Evolutionary conservation across 2,113 vertebrate species (phyloP).

Genomic region (Gymnarchus niloticus): DNA sequence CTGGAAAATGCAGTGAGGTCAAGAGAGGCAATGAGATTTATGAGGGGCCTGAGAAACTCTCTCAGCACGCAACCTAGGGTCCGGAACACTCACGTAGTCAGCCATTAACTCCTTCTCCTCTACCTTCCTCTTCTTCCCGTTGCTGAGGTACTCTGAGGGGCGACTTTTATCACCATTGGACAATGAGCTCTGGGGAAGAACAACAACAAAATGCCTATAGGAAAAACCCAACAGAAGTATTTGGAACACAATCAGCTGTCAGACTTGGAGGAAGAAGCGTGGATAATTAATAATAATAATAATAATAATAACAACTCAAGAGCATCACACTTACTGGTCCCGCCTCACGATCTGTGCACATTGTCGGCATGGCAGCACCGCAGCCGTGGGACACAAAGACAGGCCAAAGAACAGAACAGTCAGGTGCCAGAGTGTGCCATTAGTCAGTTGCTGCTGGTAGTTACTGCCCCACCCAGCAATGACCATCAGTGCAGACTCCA

Average conservation of each 20-base stretch:
- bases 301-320: not conserved
- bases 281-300: not conserved
- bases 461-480: not conserved
- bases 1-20: conserved; percentile 50
- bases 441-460: not conserved
- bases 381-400: conserved; percentile 43
- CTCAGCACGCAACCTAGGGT: conserved; percentile 1
- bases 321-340: conserved; percentile 61
- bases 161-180: conserved; percentile 78
- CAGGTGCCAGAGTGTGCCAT: not conserved
- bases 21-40: conserved; percentile 8
- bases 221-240: conserved; percentile 32
- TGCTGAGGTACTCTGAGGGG: conserved; percentile 78
- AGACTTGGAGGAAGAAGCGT: conserved; percentile 41
- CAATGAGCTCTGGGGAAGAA: conserved; percentile 59
- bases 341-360: conserved; percentile 61
- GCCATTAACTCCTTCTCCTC: conserved; percentile 86
- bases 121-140: conserved; percentile 85
- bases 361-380: conserved; percentile 37
- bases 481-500: conserved; percentile 17
- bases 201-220: not conserved
- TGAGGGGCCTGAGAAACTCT: not conserved
- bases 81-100: conserved; percentile 67
- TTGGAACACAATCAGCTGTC: conserved; percentile 22
- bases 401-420: conserved; percentile 37